Evolutionary conservation across 2,888 invertebrate genomes (phyloP).

Genomic region (Drosophila birchii): DNA sequence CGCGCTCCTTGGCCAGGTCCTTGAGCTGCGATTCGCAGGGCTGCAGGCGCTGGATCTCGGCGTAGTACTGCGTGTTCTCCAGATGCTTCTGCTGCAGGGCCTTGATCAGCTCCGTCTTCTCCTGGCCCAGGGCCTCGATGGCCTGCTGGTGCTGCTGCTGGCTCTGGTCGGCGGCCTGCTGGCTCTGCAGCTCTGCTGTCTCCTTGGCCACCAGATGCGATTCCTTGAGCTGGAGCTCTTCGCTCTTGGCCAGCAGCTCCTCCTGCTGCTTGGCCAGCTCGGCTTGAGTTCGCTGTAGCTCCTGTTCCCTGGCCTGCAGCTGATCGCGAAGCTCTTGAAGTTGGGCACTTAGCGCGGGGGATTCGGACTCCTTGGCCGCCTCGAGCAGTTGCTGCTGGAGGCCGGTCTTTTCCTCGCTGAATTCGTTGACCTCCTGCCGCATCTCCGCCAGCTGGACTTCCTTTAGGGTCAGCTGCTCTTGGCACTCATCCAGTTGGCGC

Average conservation of each 20-base stretch:
- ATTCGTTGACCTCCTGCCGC: slow-evolving; percentile 19
- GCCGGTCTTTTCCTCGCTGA: background rate
- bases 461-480: background rate
- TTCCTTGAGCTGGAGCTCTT: slow-evolving; percentile 5
- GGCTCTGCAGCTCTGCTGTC: slow-evolving; percentile 11
- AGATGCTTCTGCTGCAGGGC: slow-evolving; percentile 92
- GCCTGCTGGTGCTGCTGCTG: slow-evolving; percentile 55
- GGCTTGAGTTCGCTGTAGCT: background rate
- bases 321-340: slow-evolving; percentile 3
- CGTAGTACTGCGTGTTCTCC: slow-evolving; percentile 93
- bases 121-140: slow-evolving; percentile 84
- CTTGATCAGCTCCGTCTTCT: slow-evolving; percentile 90
- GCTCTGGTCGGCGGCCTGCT: slow-evolving; percentile 16
- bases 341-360: background rate
- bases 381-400: slow-evolving; percentile 6
- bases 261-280: background rate
- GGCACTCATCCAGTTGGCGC: slow-evolving; percentile 27
- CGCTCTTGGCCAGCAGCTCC: background rate
- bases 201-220: slow-evolving; percentile 7
- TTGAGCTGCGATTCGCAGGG: slow-evolving; percentile 83
- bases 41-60: slow-evolving; percentile 92
- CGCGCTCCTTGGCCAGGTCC: slow-evolving; percentile 82
- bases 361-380: background rate
- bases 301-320: slow-evolving; percentile 16
- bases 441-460: slow-evolving; percentile 23